Base-by-base conservation (phyloP, 1,140 invertebrate species). In the Oncopodura yosiiana region DNA sequence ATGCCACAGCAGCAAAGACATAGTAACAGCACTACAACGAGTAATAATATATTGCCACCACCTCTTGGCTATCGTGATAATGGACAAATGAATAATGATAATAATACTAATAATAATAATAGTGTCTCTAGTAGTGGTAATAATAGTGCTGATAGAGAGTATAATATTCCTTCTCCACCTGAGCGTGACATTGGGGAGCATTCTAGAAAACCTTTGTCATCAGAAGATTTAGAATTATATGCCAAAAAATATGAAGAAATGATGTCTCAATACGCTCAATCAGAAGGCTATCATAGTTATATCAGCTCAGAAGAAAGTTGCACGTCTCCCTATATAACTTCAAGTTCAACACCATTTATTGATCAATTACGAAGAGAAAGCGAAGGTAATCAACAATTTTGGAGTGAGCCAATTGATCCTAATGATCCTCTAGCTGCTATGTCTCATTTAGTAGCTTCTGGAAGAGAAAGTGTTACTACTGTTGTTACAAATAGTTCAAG, bases 271-370 rank as follows among this genome's bases (percentile, higher is more conserved):
- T 87, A 87, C 69, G 83, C 84, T 14, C 83, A 86, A 59, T 84
- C 81, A 21, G 84, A 87, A 71, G 84, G 84, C 12, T 87, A 87
- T 67, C 83, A 86, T 66, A 84, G 82, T 68, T 87, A 83, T 68
- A 84, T 83, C 21, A 87, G 81, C 52, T 87, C 80, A 66, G 83
- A 81, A 32, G 69, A 62, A 55, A n/a, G n/a, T n/a, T n/a, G n/a
- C n/a, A n/a, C n/a, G n/a, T 86, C 82, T 69, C 86, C 82, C 4
- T 82, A 79, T 18, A 83, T 82, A 12, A 45, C 56, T 14, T 58
- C 58, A n/a, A 79, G 76, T 19, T 60, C 59, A 4, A 87, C 85
- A 5, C 84, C 84, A 12, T 84, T 87, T 66, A 69, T 87, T 53
- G 84, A 88, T 67, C 77, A 81, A 78, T 56, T 71, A n/a, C 48